phyloP scores from a whole-genome alignment of 2,797 vertebrate genomes.

The Tenualosa ilisha region DNA sequence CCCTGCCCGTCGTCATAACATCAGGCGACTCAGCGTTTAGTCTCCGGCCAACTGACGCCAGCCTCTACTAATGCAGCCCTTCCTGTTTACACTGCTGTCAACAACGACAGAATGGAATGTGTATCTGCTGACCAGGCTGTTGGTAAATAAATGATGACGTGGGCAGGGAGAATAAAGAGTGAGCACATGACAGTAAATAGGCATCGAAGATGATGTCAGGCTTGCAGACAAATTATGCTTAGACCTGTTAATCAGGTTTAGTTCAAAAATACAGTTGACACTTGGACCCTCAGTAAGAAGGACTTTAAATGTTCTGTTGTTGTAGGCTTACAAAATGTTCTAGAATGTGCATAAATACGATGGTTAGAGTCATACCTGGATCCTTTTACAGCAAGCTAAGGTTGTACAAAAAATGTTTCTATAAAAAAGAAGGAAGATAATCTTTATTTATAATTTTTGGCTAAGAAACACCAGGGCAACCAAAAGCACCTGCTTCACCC shows the following conservation, averaged over 20 bases:
- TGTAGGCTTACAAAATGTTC: no score
- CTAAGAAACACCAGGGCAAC: neutral
- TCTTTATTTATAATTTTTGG: neutral
- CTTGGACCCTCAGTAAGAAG: no score
- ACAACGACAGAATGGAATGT: neutral
- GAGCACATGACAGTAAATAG: neutral
- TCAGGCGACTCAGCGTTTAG: neutral
- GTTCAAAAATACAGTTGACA: no score
- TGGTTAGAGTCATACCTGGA: neutral
- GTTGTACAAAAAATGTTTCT: neutral
- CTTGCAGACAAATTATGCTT: neutral
- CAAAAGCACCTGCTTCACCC: neutral
- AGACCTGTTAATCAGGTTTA: neutral
- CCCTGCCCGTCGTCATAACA: neutral
- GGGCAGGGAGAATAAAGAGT: neutral
- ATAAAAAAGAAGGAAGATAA: no score
- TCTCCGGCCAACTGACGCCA: neutral
- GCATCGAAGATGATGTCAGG: neutral
- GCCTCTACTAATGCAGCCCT: neutral
- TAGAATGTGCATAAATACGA: no score
- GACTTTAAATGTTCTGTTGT: no score
- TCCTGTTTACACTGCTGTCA: neutral
- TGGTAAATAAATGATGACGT: neutral
- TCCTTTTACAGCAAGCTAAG: neutral
- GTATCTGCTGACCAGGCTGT: conserved; percentile 4